phyloP scores from a whole-genome alignment of 2,797 vertebrate species.

The Enteromius argenteus region DNA sequence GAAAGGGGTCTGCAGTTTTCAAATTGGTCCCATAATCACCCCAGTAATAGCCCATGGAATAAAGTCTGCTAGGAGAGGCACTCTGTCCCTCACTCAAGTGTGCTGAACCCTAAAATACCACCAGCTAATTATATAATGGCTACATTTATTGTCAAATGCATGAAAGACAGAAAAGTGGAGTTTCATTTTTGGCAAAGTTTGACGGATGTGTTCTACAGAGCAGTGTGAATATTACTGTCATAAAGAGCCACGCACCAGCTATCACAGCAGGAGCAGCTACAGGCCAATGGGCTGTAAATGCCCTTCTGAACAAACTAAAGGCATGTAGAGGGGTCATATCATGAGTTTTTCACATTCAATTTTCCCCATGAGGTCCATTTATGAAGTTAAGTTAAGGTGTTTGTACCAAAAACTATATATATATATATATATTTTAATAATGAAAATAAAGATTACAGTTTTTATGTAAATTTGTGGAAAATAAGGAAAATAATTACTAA shows the following conservation, averaged over 20 bases:
- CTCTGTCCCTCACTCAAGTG: slow-evolving; percentile 73
- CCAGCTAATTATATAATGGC: slow-evolving; percentile 79
- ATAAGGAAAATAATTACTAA: not conserved
- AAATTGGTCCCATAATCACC: slow-evolving; percentile 41
- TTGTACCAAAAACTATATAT: slow-evolving; percentile 3
- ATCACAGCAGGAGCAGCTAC: not conserved
- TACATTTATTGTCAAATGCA: slow-evolving; percentile 65
- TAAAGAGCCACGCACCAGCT: slow-evolving; percentile 18
- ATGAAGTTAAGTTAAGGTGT: not conserved
- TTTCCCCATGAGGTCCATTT: not conserved
- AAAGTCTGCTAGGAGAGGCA: slow-evolving; percentile 30
- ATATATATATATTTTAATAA: no score
- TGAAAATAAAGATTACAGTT: no score
- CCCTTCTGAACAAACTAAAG: slow-evolving; percentile 28
- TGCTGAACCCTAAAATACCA: slow-evolving; percentile 76
- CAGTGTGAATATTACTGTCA: slow-evolving; percentile 22
- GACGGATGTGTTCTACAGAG: slow-evolving; percentile 13
- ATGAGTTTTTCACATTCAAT: not conserved
- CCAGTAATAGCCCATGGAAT: slow-evolving; percentile 36
- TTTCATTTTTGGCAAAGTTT: slow-evolving; percentile 34
- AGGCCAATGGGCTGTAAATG: slow-evolving; percentile 19
- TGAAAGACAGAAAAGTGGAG: slow-evolving; percentile 19
- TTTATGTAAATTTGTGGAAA: not conserved
- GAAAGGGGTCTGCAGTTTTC: slow-evolving; percentile 37
- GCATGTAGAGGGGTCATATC: not conserved